Evolutionary conservation across 1,140 invertebrate species (phyloP), one percentile per base, ranked within the genome.

Genomic region (Chironomus tepperi): DNA sequence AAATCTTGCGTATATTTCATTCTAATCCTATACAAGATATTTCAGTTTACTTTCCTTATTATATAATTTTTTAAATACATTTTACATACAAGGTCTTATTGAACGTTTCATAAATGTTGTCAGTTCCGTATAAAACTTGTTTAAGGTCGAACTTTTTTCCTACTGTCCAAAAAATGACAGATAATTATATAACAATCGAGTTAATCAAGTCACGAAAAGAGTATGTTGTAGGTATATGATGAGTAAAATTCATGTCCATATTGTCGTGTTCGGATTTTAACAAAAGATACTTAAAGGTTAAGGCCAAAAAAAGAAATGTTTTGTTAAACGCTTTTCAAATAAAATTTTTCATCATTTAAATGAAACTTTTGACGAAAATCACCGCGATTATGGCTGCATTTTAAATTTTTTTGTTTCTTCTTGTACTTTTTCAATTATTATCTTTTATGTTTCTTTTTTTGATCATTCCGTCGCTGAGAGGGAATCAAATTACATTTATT

Each of bases 121-220:
- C 47, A 57, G 47, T 57, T 57, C 47, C 47, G 47, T n/a, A 57
- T 57, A n/a, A 57, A 57, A 57, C 47, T 57, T n/a, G 47, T 57
- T 57, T 57, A 57, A 57, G 47, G 47, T 57, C 47, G 47, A 15
- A 57, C 47, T 57, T 57, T 57, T 57, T 57, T 57, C n/a, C 47
- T 57, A n/a, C 47, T 57, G 47, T 12, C 12, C 47, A 12, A n/a
- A 57, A 57, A 57, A 57, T 57, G n/a, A 57, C 12, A 12, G 47
- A 12, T 57, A n/a, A 15, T 57, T 57, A 57, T 57, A 57, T 57
- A 57, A 57, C 47, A 57, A 57, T 57, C 47, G 47, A 57, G 47
- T 57, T n/a, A 57, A 57, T 57, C 47, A 57, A 57, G 47, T 57
- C 47, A 57, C 47, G 12, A 57, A 57, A 5, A 57, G 43, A 9